Percentiles rank a stretch among this genome's conserved stretches.
These are phyloP conservation scores for Apus apus DNA, from an alignment of 2,113 vertebrate genomes.

Conservation along the genomic window DNA sequence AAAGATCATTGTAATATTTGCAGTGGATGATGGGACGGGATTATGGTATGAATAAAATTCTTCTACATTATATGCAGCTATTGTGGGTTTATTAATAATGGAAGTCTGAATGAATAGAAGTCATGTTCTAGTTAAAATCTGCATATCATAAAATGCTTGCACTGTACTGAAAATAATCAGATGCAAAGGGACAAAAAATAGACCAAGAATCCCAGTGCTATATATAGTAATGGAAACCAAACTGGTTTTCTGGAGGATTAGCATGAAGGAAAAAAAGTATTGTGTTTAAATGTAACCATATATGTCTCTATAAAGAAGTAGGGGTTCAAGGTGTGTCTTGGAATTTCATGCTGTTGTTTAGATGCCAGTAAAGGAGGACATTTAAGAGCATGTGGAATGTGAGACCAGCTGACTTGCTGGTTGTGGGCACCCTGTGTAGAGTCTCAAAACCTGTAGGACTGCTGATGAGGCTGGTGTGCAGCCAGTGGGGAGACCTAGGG, in stretches of 20 bases:
- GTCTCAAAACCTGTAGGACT: not conserved
- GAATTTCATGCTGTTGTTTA: not conserved
- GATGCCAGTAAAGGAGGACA: not conserved
- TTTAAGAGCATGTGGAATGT: not conserved
- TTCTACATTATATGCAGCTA: not conserved
- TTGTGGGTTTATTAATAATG: constrained; percentile 34
- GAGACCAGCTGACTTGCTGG: not conserved
- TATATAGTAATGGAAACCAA: constrained; percentile 40
- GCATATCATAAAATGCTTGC: constrained; percentile 16
- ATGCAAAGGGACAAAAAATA: constrained; percentile 53
- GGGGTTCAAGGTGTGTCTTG: not conserved
- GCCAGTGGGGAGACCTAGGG: not conserved
- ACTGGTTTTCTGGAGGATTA: constrained; percentile 39
- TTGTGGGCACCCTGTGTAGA: not conserved
- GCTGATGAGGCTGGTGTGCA: rapidly evolving
- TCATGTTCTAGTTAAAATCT: constrained; percentile 28
- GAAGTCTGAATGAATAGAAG: not conserved
- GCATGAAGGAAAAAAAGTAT: not conserved
- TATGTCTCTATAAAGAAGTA: not conserved
- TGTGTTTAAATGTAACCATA: not conserved
- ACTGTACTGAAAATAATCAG: constrained; percentile 43
- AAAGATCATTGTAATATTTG: constrained; percentile 47
- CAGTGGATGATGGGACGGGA: constrained; percentile 29
- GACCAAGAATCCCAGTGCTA: not conserved
- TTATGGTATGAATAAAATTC: constrained; percentile 58